Conservation (phyloP, 2,888 invertebrate genomes). For the Lasioglossum morio region DNA sequence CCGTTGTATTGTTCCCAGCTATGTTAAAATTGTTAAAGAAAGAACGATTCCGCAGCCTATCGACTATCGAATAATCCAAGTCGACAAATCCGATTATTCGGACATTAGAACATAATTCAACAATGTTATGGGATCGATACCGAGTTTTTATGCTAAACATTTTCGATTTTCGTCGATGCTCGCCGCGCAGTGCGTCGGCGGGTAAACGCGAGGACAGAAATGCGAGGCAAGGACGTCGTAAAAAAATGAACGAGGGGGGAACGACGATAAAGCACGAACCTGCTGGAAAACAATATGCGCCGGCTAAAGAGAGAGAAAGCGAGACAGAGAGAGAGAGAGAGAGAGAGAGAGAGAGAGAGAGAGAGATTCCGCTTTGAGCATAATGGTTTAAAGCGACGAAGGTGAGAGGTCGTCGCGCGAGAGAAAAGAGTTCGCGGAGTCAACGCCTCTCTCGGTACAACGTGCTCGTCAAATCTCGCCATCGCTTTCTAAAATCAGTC, state of each 20-base stretch:
- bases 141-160: not conserved
- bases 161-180: not conserved
- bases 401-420: constrained; percentile 55
- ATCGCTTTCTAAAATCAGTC: constrained; percentile 1
- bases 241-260: constrained; percentile 40
- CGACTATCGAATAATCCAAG: too few relatives aligned
- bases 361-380: not conserved
- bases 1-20: too few relatives aligned
- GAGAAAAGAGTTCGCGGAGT: constrained; percentile 62
- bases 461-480: not conserved
- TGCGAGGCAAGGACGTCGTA: constrained; percentile 44
- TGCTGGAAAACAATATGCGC: constrained; percentile 58
- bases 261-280: constrained; percentile 70
- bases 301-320: constrained; percentile 20
- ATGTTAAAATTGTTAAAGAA: too few relatives aligned
- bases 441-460: constrained; percentile 48
- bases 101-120: too few relatives aligned
- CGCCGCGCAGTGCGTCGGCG: not conserved
- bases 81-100: too few relatives aligned
- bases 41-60: too few relatives aligned
- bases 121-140: too few relatives aligned
- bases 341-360: not conserved
- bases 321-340: not conserved
- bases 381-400: constrained; percentile 9
- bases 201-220: constrained; percentile 26